A percentile compares a stretch with the other conserved stretches of the same genome.
These are phyloP conservation scores for Dicycla oo DNA, from an alignment of 2,888 invertebrate species.

Conservation along the genomic window DNA sequence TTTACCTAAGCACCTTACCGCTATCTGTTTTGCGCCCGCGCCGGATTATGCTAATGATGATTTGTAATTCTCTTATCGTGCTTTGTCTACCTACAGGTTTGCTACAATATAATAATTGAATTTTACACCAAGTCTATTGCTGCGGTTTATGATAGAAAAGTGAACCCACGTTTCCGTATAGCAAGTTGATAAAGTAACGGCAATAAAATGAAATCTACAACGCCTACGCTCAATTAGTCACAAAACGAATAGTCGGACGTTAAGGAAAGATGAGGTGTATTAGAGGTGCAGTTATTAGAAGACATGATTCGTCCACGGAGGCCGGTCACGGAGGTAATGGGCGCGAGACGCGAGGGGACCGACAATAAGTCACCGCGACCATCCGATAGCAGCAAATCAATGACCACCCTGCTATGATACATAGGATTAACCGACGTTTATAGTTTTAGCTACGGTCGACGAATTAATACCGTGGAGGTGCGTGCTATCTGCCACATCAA, in stretches of 20 bases:
- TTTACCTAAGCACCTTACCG: slow-evolving; percentile 89
- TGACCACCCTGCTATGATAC: slow-evolving; percentile 89
- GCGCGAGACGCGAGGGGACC: slow-evolving; percentile 81
- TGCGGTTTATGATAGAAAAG: slow-evolving; percentile 23
- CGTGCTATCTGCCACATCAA: slow-evolving; percentile 76
- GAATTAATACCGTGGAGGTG: slow-evolving; percentile 88
- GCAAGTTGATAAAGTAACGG: slow-evolving; percentile 69
- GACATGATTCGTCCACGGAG: slow-evolving; percentile 61
- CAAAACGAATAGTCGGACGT: slow-evolving; percentile 85
- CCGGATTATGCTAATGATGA: slow-evolving; percentile 86
- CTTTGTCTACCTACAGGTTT: slow-evolving; percentile 82
- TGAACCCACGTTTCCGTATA: slow-evolving; percentile 10
- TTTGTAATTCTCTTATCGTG: slow-evolving; percentile 88
- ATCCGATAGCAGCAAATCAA: slow-evolving; percentile 88
- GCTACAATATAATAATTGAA: slow-evolving; percentile 71
- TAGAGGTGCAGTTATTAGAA: slow-evolving; percentile 75
- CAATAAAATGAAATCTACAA: slow-evolving; percentile 75
- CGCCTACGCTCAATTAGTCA: slow-evolving; percentile 91
- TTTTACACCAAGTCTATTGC: slow-evolving; percentile 41
- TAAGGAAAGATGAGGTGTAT: slow-evolving; percentile 83
- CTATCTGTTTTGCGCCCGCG: slow-evolving; percentile 87
- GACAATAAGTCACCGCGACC: slow-evolving; percentile 85
- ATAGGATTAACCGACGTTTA: slow-evolving; percentile 87
- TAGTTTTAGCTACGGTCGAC: slow-evolving; percentile 84
- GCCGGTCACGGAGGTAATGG: slow-evolving; percentile 79